These are phyloP conservation scores for Pachyrhynchus sulphureomaculatus DNA, from an alignment of 1,140 invertebrate species.

Conservation along the genomic window DNA sequence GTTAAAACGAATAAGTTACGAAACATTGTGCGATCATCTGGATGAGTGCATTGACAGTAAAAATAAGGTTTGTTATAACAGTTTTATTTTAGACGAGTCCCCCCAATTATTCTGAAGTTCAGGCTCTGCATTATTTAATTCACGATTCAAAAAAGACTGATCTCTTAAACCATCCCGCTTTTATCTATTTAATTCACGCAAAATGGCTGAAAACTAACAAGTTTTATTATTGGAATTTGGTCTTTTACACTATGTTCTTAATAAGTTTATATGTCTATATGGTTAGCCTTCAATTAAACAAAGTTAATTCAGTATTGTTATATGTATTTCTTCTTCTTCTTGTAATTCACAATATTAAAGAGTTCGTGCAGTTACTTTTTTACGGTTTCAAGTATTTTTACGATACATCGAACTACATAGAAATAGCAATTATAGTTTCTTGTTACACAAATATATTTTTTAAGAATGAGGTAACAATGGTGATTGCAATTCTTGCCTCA, in stretches of 20 bases:
- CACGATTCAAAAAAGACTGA: conserved; percentile 17
- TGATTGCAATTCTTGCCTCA: conserved; percentile 27
- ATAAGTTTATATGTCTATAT: conserved; percentile 26
- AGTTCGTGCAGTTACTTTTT: conserved; percentile 24
- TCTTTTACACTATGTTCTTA: conserved; percentile 25
- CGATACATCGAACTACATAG: conserved; percentile 29
- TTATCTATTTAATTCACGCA: conserved; percentile 31
- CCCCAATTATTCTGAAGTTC: conserved; percentile 21
- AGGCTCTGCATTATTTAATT: conserved; percentile 17
- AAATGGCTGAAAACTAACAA: conserved; percentile 24
- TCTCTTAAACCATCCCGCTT: conserved; percentile 27
- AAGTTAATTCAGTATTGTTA: background rate
- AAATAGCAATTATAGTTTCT: conserved; percentile 17
- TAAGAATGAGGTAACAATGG: conserved; percentile 13
- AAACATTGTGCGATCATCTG: conserved; percentile 24
- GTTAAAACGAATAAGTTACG: conserved; percentile 6
- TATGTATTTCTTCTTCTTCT: conserved; percentile 11
- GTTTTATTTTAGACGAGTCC: conserved; percentile 27
- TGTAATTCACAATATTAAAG: conserved; percentile 18
- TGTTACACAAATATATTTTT: conserved; percentile 13
- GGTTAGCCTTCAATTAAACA: conserved; percentile 15
- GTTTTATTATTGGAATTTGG: conserved; percentile 30
- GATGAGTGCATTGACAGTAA: conserved; percentile 30
- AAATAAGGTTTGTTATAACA: conserved; percentile 26
- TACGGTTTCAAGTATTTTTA: conserved; percentile 17